A percentile compares a stretch with the other conserved stretches of the same genome.
phyloP scores from a whole-genome alignment of 2,888 invertebrate genomes.

The Drosophila flavopinicola region DNA sequence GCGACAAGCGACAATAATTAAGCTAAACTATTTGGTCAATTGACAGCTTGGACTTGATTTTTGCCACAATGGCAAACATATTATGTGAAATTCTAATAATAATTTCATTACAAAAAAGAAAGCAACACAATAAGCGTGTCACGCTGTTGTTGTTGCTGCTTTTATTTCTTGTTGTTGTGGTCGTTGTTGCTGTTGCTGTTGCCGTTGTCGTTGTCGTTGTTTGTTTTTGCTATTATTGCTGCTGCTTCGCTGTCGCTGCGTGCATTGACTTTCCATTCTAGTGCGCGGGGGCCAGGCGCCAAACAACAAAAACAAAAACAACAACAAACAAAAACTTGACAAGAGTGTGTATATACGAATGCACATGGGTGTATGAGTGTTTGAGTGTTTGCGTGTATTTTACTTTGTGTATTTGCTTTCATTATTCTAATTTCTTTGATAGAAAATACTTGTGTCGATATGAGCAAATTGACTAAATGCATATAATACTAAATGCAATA shows the following conservation, averaged over 20 bases:
- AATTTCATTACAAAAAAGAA: constrained; percentile 71
- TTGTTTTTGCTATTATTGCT: constrained; percentile 30
- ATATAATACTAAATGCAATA: constrained; percentile 32
- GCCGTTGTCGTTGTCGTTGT: constrained; percentile 49
- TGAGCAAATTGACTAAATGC: constrained; percentile 32
- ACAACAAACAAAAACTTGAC: constrained; percentile 27
- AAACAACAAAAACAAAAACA: too few relatives aligned
- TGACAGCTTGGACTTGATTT: constrained; percentile 30
- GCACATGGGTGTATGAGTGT: constrained; percentile 10
- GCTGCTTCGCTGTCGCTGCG: constrained; percentile 56
- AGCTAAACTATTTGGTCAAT: constrained; percentile 27
- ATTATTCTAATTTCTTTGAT: constrained; percentile 53
- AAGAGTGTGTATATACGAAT: constrained; percentile 2
- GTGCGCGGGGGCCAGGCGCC: constrained; percentile 5
- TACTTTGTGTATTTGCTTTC: constrained; percentile 41
- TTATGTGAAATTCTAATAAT: constrained; percentile 72
- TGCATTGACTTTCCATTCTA: constrained; percentile 76
- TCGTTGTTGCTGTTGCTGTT: constrained; percentile 20
- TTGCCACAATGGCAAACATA: constrained; percentile 23
- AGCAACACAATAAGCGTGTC: constrained; percentile 48
- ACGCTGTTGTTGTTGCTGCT: constrained; percentile 24
- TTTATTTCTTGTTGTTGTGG: too few relatives aligned
- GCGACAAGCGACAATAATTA: constrained; percentile 28
- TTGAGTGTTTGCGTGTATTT: not conserved
- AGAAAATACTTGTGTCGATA: too few relatives aligned